A percentile compares a stretch with the other conserved stretches of the same genome.
These are phyloP conservation scores for Spilogale gracilis DNA, from an alignment of 2,113 vertebrate species.

Conservation along the genomic window DNA sequence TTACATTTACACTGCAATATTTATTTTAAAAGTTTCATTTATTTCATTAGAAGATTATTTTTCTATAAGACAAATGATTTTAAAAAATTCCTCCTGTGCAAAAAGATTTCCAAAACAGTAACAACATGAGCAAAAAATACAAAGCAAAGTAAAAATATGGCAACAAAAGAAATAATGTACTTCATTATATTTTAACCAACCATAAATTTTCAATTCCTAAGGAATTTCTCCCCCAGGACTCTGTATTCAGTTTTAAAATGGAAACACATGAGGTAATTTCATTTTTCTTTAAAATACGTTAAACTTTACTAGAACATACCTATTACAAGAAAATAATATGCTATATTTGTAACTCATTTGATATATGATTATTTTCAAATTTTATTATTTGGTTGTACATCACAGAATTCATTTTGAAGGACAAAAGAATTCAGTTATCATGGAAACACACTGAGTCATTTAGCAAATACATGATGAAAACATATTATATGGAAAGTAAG, in stretches of 20 bases:
- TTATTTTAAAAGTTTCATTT: conserved; percentile 47
- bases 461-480: conserved; percentile 1
- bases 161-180: conserved; percentile 37
- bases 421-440: neutral
- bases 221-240: neutral
- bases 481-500: neutral
- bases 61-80: neutral
- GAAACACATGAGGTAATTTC: conserved; percentile 34
- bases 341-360: neutral
- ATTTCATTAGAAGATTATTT: conserved; percentile 65
- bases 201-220: conserved; percentile 49
- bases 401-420: conserved; percentile 33
- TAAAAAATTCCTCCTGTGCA: neutral
- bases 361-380: neutral
- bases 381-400: neutral
- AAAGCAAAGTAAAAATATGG: neutral
- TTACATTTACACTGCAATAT: neutral
- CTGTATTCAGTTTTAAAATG: conserved; percentile 25
- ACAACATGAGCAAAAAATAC: neutral
- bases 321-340: conserved; percentile 5
- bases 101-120: neutral
- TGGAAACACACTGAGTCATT: neutral
- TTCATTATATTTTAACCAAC: neutral
- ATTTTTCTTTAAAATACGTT: conserved; percentile 39
- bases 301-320: neutral